Conservation (phyloP, 2,888 invertebrate genomes). For the Gymnoscelis rufifasciata region DNA sequence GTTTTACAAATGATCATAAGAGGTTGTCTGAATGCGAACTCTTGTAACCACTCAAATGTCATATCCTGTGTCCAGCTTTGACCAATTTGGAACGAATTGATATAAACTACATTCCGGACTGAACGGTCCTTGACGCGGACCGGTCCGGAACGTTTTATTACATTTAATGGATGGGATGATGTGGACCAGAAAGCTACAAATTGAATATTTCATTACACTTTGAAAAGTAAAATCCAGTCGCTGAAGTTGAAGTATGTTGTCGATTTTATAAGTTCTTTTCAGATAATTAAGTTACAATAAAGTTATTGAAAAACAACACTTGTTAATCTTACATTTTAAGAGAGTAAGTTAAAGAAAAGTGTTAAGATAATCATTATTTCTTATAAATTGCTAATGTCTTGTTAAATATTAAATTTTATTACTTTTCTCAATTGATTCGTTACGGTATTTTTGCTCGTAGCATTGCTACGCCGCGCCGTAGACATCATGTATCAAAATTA, state of each 20-base stretch:
- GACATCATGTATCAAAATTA: background rate
- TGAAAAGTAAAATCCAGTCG: background rate
- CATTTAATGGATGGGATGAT: slow-evolving; percentile 32
- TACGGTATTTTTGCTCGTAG: too few species aligned
- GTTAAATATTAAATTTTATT: too few species aligned
- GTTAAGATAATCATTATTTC: too few species aligned
- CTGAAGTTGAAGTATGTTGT: background rate
- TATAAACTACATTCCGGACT: slow-evolving; percentile 36
- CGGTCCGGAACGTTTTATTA: slow-evolving; percentile 46
- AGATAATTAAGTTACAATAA: too few species aligned
- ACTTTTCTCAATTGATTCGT: too few species aligned
- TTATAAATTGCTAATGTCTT: too few species aligned
- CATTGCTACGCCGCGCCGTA: background rate
- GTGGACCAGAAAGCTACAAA: background rate
- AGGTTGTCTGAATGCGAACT: too few species aligned
- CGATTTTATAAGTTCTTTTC: background rate
- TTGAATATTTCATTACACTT: background rate
- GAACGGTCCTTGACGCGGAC: slow-evolving; percentile 42
- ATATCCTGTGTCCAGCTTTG: slow-evolving; percentile 35
- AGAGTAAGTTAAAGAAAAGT: too few species aligned
- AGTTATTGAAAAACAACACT: too few species aligned
- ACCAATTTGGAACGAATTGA: slow-evolving; percentile 35
- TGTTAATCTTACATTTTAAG: too few species aligned
- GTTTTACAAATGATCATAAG: too few species aligned
- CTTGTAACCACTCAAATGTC: slow-evolving; percentile 14